phyloP scores from a whole-genome alignment of 2,888 invertebrate species.

The Trichopria drosophilae region DNA sequence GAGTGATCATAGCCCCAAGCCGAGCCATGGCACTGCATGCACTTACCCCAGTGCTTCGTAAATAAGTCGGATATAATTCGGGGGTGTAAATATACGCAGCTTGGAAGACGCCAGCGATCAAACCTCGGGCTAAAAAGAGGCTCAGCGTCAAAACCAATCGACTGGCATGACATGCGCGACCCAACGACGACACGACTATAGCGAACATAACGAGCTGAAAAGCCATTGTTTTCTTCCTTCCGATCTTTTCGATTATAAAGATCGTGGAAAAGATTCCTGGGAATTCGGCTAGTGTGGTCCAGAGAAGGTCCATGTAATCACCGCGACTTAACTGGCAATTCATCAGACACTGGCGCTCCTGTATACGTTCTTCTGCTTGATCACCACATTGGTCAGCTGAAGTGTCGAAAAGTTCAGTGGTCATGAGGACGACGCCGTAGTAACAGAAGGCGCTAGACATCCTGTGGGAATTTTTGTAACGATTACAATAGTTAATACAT shows the following conservation, averaged over 20 bases:
- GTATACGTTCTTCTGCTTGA: constrained; percentile 49
- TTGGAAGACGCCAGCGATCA: constrained; percentile 93
- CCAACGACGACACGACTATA: constrained; percentile 71
- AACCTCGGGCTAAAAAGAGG: constrained; percentile 84
- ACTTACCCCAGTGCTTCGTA: constrained; percentile 89
- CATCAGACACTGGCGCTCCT: constrained; percentile 58
- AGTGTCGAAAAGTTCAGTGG: constrained; percentile 86
- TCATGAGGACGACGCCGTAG: constrained; percentile 92
- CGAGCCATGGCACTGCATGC: constrained; percentile 89
- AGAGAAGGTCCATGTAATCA: constrained; percentile 89
- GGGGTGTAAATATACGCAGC: constrained; percentile 95
- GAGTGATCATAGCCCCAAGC: constrained; percentile 90
- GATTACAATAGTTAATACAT: too few species aligned
- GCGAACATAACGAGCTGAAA: constrained; percentile 87
- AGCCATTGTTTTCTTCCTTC: constrained; percentile 90
- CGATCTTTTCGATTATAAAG: constrained; percentile 85
- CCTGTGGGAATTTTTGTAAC: constrained; percentile 61
- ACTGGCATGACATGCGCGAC: constrained; percentile 69
- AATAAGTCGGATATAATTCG: constrained; percentile 89
- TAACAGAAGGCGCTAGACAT: constrained; percentile 93
- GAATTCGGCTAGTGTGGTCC: constrained; percentile 94
- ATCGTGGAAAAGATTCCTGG: constrained; percentile 90
- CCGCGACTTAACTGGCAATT: constrained; percentile 74
- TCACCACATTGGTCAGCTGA: constrained; percentile 57
- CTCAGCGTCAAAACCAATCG: constrained; percentile 78